Evolutionary conservation across 1,140 invertebrate genomes (phyloP).

Genomic region (Drosophila subobscura): DNA sequence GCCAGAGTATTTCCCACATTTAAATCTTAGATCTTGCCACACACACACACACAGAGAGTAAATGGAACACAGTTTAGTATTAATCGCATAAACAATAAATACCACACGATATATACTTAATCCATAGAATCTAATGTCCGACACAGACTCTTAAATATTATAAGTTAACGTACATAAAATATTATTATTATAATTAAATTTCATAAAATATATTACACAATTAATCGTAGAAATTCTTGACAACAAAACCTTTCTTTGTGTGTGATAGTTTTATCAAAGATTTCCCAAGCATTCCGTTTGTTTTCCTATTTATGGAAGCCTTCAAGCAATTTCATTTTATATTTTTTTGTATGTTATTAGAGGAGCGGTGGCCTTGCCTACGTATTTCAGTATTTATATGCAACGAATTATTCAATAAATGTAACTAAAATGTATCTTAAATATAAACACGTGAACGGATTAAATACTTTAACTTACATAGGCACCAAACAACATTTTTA

Average conservation of each 20-base stretch:
- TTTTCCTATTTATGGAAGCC: slow-evolving; percentile 10
- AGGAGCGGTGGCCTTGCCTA: slow-evolving; percentile 33
- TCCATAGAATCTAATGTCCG: slow-evolving; percentile 2
- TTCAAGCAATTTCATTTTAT: slow-evolving; percentile 7
- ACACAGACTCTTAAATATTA: too few species aligned
- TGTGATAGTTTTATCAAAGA: slow-evolving; percentile 78
- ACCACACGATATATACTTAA: background rate
- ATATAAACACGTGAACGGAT: background rate
- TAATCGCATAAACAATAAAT: slow-evolving; percentile 8
- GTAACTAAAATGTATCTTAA: slow-evolving; percentile 35
- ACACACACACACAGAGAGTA: slow-evolving; percentile 6
- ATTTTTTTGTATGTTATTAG: slow-evolving; percentile 17
- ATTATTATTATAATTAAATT: too few species aligned
- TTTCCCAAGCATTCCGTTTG: slow-evolving; percentile 31
- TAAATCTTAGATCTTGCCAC: slow-evolving; percentile 36
- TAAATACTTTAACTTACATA: slow-evolving; percentile 56
- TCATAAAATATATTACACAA: too few species aligned
- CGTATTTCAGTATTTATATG: slow-evolving; percentile 47
- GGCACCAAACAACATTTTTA: slow-evolving; percentile 74
- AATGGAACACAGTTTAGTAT: slow-evolving; percentile 60
- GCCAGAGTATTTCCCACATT: background rate
- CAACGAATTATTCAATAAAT: slow-evolving; percentile 26
- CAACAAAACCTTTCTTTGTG: slow-evolving; percentile 64
- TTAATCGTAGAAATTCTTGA: slow-evolving; percentile 31
- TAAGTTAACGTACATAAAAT: too few species aligned